phyloP scores from a whole-genome alignment of 2,113 vertebrate species.

The Anas platyrhynchos region DNA sequence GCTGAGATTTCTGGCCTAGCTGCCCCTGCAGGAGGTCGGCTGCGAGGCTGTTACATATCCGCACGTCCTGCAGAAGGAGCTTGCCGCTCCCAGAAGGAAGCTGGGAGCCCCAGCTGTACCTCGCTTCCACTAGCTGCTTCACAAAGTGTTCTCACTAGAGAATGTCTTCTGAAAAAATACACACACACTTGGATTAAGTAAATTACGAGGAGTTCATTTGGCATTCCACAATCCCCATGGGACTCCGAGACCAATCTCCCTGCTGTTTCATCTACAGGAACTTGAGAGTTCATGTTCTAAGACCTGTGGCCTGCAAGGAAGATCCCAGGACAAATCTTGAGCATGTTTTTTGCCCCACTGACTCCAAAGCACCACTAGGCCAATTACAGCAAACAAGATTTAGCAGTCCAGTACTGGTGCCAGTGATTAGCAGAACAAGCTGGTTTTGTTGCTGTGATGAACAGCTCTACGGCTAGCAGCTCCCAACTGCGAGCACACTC shows the following conservation, averaged over 20 bases:
- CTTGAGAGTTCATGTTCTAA: not conserved
- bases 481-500: not conserved
- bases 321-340: not conserved
- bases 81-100: not conserved
- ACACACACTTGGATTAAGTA: not conserved
- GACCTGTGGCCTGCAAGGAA: not conserved
- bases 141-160: not conserved
- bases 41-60: not conserved
- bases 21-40: not conserved
- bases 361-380: not conserved
- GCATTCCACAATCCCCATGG: not conserved
- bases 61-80: not conserved
- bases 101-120: not conserved
- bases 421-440: not conserved
- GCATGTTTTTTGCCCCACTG: not conserved
- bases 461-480: not conserved
- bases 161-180: conserved; percentile 28
- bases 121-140: not conserved
- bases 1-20: not conserved
- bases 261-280: not conserved
- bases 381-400: conserved; percentile 34
- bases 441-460: not conserved
- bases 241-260: not conserved
- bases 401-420: not conserved
- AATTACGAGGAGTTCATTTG: conserved; percentile 2